phyloP scores from a whole-genome alignment of 2,797 vertebrate species.

The Sebastes umbrosus region DNA sequence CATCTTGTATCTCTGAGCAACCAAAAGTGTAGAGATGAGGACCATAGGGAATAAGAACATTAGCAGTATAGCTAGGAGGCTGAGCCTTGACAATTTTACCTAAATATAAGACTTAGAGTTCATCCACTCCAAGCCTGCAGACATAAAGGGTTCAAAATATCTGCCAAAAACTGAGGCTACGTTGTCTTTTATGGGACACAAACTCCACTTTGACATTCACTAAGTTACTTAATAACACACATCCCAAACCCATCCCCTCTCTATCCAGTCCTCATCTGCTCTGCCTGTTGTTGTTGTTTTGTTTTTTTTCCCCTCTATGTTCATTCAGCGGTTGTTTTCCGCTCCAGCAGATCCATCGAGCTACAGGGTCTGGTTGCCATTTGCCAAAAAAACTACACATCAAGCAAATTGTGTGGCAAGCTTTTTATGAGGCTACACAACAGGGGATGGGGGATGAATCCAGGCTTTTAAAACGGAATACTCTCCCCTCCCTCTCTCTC shows the following conservation, averaged over 20 bases:
- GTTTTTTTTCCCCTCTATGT: slow-evolving; percentile 7
- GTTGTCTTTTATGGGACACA: background rate
- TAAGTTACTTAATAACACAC: background rate
- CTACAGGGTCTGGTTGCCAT: slow-evolving; percentile 58
- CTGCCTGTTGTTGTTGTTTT: background rate
- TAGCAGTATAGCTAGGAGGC: no score
- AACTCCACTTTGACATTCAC: slow-evolving; percentile 9
- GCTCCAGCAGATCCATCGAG: slow-evolving; percentile 52
- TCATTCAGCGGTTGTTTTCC: slow-evolving; percentile 55
- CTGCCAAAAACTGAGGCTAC: background rate
- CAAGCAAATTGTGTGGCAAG: slow-evolving; percentile 66
- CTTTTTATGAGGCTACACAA: slow-evolving; percentile 46
- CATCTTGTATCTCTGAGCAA: background rate
- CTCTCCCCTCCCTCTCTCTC: background rate
- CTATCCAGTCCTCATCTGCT: slow-evolving; percentile 23
- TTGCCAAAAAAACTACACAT: slow-evolving; percentile 54
- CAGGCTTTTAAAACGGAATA: slow-evolving; percentile 28
- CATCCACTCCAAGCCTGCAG: background rate
- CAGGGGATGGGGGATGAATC: slow-evolving; percentile 32
- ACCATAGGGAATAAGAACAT: no score
- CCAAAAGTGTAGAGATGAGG: background rate
- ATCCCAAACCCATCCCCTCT: background rate
- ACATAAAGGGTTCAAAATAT: background rate
- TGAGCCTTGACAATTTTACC: no score
- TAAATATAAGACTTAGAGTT: background rate